These are phyloP conservation scores for Venustaconcha ellipsiformis DNA, from an alignment of 1,140 invertebrate genomes.

Conservation along the genomic window DNA sequence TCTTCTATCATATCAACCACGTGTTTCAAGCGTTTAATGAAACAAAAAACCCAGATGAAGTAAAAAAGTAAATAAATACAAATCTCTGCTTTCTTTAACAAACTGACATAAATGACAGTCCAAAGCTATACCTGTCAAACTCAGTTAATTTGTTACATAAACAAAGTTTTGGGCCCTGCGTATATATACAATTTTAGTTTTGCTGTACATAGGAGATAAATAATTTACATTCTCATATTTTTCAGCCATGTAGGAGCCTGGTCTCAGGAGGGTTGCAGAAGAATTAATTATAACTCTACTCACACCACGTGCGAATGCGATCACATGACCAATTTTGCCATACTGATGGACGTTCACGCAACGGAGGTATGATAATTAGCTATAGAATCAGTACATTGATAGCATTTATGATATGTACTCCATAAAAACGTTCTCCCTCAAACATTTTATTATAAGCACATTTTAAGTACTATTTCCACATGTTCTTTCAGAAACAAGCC, in stretches of 20 bases:
- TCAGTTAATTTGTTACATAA: background rate
- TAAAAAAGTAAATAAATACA: background rate
- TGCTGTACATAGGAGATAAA: background rate
- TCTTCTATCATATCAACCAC: no score
- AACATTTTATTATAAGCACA: background rate
- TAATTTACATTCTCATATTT: conserved; percentile 16
- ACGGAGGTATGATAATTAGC: conserved; percentile 39
- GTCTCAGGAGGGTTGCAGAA: conserved; percentile 56
- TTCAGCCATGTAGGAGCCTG: conserved; percentile 41
- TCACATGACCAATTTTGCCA: conserved; percentile 91
- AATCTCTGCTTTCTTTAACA: background rate
- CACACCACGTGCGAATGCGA: conserved; percentile 95
- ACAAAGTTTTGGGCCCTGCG: background rate
- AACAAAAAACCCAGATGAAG: no score
- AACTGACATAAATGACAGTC: background rate
- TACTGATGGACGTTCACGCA: conserved; percentile 80
- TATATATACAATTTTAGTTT: conserved; percentile 1
- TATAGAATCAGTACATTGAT: background rate
- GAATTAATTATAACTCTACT: conserved; percentile 49
- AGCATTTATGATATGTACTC: background rate
- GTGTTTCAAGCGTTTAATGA: no score
- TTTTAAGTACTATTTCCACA: background rate
- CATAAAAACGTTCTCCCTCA: background rate
- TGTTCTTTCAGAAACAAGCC: background rate
- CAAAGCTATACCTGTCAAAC: conserved; percentile 2